Evolutionary conservation across 2,797 vertebrate genomes (phyloP), one percentile per base, ranked within the genome.

Genomic region (Gadopsis marmoratus): DNA sequence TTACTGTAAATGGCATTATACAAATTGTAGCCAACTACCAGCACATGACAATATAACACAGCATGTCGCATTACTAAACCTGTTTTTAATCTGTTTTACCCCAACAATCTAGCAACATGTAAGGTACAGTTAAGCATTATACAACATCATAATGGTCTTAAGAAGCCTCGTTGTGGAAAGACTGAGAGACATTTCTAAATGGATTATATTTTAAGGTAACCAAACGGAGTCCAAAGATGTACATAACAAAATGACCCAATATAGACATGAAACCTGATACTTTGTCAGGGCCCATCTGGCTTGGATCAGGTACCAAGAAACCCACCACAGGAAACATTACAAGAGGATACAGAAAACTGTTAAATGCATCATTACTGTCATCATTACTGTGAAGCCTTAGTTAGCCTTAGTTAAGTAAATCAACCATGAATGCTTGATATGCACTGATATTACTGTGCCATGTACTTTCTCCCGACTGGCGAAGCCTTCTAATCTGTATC

Each of bases 1-100:
- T 77, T 64, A 64, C 51, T 71, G 55, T 50, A 86, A 83, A 73
- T 60, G 21, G 21, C 37, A 21, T 78, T 68, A 59, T 65, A 51
- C 63, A 48, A 35, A 70, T 59, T 63, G 19, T 23, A 71, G 74
- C 62, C 17, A 77, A 72, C 55, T 60, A 47, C 68, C 60, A 76
- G 37, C 71, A 63, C 11, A 31, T 74, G 67, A 76, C 43, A 59
- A 5, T 55, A 11, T 33, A 51, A 33, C 45, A 69, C 17, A 37
- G 45, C 39, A 71, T 66, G 39, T 43, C 11, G 37, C 9, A 50
- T 51, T 0, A 13, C 3, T 70, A 12, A 63, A 59, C 26, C 12
- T 39, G 37, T 39, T 39, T 39, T 39, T 10, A 39, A 43, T 51
- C 41, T 59, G 54, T 41, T 68, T 60, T 33, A 51, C 13, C 4